Conservation (phyloP, 2,797 vertebrate genomes). For the Salmo trutta region DNA sequence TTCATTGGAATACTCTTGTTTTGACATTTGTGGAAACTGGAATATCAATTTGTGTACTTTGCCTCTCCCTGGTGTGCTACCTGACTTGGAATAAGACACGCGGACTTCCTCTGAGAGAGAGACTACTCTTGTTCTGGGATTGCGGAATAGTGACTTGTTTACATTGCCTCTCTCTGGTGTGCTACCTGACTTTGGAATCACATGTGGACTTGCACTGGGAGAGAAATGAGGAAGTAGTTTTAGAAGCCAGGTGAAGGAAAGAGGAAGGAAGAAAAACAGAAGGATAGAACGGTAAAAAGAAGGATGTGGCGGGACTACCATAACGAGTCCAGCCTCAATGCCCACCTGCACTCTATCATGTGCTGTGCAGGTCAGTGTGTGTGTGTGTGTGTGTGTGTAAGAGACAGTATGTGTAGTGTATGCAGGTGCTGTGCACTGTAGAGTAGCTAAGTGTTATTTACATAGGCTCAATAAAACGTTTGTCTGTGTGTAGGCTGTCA, state of each 20-base stretch:
- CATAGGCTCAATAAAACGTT: conserved; percentile 37
- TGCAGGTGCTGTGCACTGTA: conserved; percentile 10
- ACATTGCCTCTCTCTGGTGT: not conserved
- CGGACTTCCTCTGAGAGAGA: not conserved
- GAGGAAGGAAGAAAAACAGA: not conserved
- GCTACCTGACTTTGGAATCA: not conserved
- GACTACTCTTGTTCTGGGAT: not conserved
- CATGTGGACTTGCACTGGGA: not conserved
- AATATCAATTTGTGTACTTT: not conserved
- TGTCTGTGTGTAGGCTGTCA: not conserved
- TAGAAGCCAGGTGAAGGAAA: conserved; percentile 6
- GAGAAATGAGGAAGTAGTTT: not conserved
- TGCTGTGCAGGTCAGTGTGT: conserved; percentile 94
- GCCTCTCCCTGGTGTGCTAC: not conserved
- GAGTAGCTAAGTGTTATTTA: conserved; percentile 28
- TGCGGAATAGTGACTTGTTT: not conserved
- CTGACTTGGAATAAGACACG: not conserved
- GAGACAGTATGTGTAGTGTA: conserved; percentile 28
- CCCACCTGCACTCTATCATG: conserved; percentile 90
- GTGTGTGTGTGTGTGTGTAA: not conserved
- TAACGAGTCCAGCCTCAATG: conserved; percentile 80
- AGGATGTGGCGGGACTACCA: conserved; percentile 79
- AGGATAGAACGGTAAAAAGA: not conserved
- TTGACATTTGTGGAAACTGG: not conserved
- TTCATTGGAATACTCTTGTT: not conserved